Evolutionary conservation across 2,888 invertebrate genomes (phyloP).

Genomic region (Dexiosoma caninum): DNA sequence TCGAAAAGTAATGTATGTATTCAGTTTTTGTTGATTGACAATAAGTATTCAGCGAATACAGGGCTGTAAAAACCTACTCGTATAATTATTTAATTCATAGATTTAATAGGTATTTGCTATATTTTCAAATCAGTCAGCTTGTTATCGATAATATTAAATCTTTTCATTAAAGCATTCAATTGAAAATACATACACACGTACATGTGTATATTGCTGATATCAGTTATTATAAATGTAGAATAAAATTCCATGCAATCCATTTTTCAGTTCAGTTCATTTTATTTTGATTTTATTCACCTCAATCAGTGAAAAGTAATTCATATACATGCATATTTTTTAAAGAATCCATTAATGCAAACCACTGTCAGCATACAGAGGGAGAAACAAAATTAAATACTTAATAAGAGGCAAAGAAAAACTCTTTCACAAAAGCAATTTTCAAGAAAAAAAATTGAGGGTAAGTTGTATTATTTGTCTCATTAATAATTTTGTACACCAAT

Average conservation of each 20-base stretch:
- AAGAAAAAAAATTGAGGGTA: not conserved
- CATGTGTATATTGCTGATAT: not conserved
- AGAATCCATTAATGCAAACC: not conserved
- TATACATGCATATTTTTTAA: not conserved
- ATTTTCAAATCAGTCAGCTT: not conserved
- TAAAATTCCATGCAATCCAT: not conserved
- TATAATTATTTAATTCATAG: too few species aligned
- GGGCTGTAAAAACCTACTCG: too few species aligned
- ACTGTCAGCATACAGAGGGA: not conserved
- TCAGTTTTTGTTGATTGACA: too few species aligned
- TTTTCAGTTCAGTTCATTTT: not conserved
- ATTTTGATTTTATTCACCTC: not conserved
- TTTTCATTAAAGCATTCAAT: constrained; percentile 3
- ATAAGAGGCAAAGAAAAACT: not conserved
- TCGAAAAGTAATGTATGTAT: too few species aligned
- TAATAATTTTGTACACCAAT: not conserved
- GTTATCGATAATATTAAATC: not conserved
- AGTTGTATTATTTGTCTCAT: not conserved
- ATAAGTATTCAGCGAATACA: too few species aligned
- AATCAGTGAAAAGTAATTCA: not conserved
- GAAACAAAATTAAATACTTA: not conserved
- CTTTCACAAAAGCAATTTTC: not conserved
- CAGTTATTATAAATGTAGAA: constrained; percentile 3
- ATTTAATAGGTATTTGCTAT: too few species aligned
- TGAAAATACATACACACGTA: not conserved